A percentile compares a stretch with the other conserved stretches of the same genome.
These are phyloP conservation scores for Leptinotarsa juncta DNA, from an alignment of 2,888 invertebrate species.

Conservation along the genomic window DNA sequence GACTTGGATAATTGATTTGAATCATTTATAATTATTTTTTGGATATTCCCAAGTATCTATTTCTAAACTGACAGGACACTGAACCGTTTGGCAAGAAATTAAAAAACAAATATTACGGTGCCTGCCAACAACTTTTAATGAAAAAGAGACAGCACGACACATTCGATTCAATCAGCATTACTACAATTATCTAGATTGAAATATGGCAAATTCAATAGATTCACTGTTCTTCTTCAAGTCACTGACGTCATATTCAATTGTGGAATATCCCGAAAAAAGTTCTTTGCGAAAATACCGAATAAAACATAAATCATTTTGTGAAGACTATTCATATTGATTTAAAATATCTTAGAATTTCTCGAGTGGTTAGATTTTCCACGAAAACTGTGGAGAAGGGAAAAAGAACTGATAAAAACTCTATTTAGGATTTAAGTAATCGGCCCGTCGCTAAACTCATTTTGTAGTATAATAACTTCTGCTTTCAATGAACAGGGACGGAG, in stretches of 20 bases:
- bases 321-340: neutral
- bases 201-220: too few relatives aligned
- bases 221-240: too few relatives aligned
- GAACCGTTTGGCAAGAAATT: constrained; percentile 9
- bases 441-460: constrained; percentile 10
- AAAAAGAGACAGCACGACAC: neutral
- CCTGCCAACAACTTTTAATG: neutral
- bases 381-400: neutral
- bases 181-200: neutral
- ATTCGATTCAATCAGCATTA: neutral
- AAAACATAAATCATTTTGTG: too few relatives aligned
- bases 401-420: constrained; percentile 15
- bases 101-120: neutral
- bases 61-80: neutral
- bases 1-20: neutral
- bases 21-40: neutral
- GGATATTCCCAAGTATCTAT: neutral
- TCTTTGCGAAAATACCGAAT: too few relatives aligned
- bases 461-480: constrained; percentile 9
- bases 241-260: too few relatives aligned
- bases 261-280: too few relatives aligned
- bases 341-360: neutral
- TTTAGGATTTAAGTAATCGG: constrained; percentile 17
- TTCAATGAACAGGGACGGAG: neutral
- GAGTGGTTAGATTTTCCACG: neutral